Conservation (phyloP, 2,113 vertebrate species). For the Prinia subflava region DNA sequence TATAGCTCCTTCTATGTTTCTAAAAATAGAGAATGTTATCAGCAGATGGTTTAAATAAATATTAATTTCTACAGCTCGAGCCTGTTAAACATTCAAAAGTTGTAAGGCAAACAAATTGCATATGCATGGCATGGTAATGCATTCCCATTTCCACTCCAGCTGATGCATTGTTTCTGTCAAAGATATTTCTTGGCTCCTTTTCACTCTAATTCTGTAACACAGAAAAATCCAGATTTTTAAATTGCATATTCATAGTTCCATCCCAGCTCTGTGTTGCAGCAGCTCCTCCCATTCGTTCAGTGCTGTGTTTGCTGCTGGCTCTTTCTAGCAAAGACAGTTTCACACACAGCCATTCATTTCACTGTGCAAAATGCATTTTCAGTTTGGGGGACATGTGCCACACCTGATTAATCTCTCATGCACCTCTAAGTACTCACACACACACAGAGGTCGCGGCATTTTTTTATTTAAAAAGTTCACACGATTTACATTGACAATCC, state of each 20-base stretch:
- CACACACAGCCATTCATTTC: not conserved
- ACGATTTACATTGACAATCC: not conserved
- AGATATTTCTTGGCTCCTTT: slow-evolving; percentile 11
- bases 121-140: slow-evolving; percentile 21
- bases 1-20: not conserved
- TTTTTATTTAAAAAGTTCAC: not conserved
- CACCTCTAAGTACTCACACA: not conserved
- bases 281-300: not conserved
- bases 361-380: not conserved
- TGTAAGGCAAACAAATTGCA: not conserved
- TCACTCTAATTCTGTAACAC: not conserved
- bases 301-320: not conserved
- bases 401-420: rapidly evolving
- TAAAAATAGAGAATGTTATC: slow-evolving; percentile 36
- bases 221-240: slow-evolving; percentile 28
- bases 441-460: not conserved
- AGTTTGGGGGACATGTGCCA: not conserved
- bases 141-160: slow-evolving; percentile 3
- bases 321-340: not conserved
- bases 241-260: not conserved
- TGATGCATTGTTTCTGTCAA: slow-evolving; percentile 39
- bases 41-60: slow-evolving; percentile 63
- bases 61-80: slow-evolving; percentile 44
- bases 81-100: slow-evolving; percentile 8
- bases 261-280: not conserved